Percentiles rank a stretch among this genome's conserved stretches.
Conservation (phyloP, 2,113 vertebrate species). For the Leptocoma aspasia region DNA sequence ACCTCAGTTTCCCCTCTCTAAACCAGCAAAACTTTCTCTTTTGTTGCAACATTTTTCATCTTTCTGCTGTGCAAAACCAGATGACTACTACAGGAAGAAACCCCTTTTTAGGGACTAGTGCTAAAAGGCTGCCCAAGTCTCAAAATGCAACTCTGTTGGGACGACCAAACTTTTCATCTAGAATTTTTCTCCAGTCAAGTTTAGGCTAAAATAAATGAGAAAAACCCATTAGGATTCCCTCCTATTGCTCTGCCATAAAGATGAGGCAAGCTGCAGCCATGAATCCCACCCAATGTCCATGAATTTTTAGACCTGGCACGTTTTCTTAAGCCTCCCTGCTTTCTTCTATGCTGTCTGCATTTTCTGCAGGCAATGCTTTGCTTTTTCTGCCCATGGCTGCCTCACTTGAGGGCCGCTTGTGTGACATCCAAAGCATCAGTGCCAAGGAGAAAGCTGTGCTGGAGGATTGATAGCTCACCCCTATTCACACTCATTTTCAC, state of each 20-base stretch:
- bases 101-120: too few species aligned
- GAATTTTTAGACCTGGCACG: neutral
- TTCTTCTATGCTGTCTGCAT: neutral
- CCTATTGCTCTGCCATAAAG: fast-evolving
- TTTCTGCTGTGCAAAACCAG: neutral
- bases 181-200: neutral
- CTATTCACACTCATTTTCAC: neutral
- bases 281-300: fast-evolving
- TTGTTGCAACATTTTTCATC: neutral
- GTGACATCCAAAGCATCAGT: neutral
- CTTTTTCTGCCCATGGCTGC: neutral
- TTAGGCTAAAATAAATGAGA: neutral
- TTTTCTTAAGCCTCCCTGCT: neutral
- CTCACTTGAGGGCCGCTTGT: neutral
- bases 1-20: neutral
- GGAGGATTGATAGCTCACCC: neutral
- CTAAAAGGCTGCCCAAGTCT: neutral
- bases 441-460: neutral
- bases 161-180: neutral
- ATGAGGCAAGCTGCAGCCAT: fast-evolving
- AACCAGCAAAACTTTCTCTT: neutral
- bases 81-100: neutral
- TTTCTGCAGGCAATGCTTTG: fast-evolving
- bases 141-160: neutral
- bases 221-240: neutral